Percentiles rank a stretch among this genome's conserved stretches.
Evolutionary conservation across 2,888 invertebrate genomes (phyloP).

Genomic region (Candidula unifasciata): DNA sequence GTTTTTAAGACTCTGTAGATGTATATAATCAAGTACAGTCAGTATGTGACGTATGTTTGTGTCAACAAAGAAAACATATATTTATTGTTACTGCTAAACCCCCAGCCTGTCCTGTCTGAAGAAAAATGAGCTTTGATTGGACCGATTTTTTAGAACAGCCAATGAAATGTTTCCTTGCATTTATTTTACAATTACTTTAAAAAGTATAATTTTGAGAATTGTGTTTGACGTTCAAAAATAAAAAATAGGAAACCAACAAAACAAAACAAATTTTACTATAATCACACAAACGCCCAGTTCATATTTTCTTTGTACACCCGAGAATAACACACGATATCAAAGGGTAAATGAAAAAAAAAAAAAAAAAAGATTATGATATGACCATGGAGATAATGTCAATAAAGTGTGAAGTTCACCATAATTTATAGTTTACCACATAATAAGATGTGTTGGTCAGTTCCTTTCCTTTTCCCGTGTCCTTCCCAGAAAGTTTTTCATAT

Average conservation of each 20-base stretch:
- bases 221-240: neutral
- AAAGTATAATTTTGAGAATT: neutral
- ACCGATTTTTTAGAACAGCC: neutral
- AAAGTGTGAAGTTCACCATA: no score
- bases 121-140: neutral
- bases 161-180: neutral
- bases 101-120: no score
- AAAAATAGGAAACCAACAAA: neutral
- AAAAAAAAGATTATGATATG: no score
- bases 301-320: neutral
- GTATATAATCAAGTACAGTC: no score
- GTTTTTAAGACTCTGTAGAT: no score
- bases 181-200: neutral
- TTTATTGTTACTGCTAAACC: conserved; percentile 29
- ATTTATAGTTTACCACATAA: no score
- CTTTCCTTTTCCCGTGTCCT: no score
- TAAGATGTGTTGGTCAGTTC: no score
- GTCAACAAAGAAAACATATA: conserved; percentile 28
- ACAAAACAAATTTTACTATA: neutral
- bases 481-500: no score
- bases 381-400: no score
- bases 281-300: neutral
- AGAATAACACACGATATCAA: neutral
- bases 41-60: neutral
- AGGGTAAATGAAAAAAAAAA: neutral